phyloP scores from a whole-genome alignment of 2,113 vertebrate species.

The Microcebus jonahi region DNA sequence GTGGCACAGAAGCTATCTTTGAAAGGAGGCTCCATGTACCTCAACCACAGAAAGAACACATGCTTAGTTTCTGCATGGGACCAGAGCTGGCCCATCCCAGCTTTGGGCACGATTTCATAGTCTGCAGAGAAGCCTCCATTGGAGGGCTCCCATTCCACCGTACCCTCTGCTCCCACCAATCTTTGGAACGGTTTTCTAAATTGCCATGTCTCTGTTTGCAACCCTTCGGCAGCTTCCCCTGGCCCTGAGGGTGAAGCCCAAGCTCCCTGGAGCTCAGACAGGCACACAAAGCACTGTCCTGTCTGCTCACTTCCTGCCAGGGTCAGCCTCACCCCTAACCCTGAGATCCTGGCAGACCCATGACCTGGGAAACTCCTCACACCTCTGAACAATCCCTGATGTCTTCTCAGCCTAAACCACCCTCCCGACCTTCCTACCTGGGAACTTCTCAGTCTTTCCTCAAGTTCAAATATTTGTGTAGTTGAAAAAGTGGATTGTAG shows the following conservation, averaged over 20 bases:
- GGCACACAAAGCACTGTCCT: neutral
- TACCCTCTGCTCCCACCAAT: neutral
- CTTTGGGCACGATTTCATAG: neutral
- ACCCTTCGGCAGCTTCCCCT: fast-evolving
- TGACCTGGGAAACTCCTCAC: too few species aligned
- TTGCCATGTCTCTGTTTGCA: neutral
- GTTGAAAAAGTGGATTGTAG: neutral
- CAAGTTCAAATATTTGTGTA: neutral
- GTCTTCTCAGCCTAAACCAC: neutral
- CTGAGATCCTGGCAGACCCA: neutral
- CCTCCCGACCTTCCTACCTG: neutral
- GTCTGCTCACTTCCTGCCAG: neutral
- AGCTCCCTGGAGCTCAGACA: neutral
- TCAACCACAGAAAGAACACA: too few species aligned
- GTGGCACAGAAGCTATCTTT: neutral
- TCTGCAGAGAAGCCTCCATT: too few species aligned
- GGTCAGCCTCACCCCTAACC: fast-evolving
- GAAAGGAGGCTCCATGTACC: neutral
- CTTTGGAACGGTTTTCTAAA: neutral
- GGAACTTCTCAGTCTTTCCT: neutral
- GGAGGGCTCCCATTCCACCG: neutral
- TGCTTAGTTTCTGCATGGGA: neutral
- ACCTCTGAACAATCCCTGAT: neutral
- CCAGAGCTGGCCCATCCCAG: fast-evolving
- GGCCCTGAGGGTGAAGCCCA: neutral